phyloP scores from a whole-genome alignment of 2,797 vertebrate genomes.

The Bufotes viridis region DNA sequence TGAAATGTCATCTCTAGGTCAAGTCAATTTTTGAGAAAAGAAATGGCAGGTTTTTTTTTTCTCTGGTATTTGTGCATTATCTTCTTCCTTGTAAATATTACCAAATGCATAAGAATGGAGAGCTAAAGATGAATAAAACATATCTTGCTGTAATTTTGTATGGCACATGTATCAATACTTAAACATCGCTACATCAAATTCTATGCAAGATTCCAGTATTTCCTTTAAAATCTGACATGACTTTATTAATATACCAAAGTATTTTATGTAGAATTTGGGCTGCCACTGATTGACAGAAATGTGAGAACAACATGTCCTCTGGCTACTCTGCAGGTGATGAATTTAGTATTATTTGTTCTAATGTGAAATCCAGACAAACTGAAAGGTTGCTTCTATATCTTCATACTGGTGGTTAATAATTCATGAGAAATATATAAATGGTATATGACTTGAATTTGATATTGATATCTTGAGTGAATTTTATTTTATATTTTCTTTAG shows the following conservation, averaged over 20 bases:
- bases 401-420: conserved; percentile 21
- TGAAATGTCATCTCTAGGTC: conserved; percentile 66
- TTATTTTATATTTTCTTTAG: background rate
- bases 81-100: conserved; percentile 34
- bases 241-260: conserved; percentile 20
- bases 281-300: conserved; percentile 24
- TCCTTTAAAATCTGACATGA: conserved; percentile 15
- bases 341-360: conserved; percentile 39
- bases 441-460: conserved; percentile 24
- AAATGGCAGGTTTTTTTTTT: conserved; percentile 44
- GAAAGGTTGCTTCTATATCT: conserved; percentile 13
- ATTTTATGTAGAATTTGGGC: conserved; percentile 31
- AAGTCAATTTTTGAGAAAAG: conserved; percentile 65
- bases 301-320: conserved; percentile 40
- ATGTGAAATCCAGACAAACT: conserved; percentile 14
- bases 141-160: conserved; percentile 23
- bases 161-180: conserved; percentile 40
- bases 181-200: background rate
- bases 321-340: conserved; percentile 23
- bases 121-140: conserved; percentile 46
- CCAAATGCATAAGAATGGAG: conserved; percentile 20
- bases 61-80: conserved; percentile 44
- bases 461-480: conserved; percentile 5
- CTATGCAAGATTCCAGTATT: conserved; percentile 11
- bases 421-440: conserved; percentile 4